A percentile compares a stretch with the other conserved stretches of the same genome.
These are phyloP conservation scores for Astyanax mexicanus DNA, from an alignment of 2,797 vertebrate genomes.

Conservation along the genomic window DNA sequence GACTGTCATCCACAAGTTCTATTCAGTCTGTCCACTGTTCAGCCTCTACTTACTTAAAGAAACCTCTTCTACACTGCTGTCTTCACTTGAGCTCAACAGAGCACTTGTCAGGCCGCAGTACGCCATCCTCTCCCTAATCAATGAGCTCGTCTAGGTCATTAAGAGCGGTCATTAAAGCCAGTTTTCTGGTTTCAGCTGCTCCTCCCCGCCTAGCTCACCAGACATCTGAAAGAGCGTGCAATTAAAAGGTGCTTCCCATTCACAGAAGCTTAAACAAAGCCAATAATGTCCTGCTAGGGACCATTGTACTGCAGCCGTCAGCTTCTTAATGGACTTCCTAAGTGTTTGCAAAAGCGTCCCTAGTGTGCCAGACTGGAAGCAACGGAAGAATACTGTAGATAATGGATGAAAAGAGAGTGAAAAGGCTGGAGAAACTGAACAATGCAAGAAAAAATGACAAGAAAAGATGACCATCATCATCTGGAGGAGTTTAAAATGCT, in stretches of 20 bases:
- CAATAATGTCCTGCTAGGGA: conserved; percentile 33
- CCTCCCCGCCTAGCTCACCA: not conserved
- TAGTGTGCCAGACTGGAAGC: not conserved
- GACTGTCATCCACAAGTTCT: not conserved
- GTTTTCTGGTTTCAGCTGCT: not conserved
- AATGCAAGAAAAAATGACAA: not conserved
- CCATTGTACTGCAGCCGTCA: conserved; percentile 16
- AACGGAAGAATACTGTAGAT: conserved; percentile 2
- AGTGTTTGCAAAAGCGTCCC: conserved; percentile 17
- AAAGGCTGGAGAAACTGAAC: not conserved
- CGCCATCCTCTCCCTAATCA: conserved; percentile 9
- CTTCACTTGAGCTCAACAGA: conserved; percentile 1
- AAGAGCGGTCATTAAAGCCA: conserved; percentile 36
- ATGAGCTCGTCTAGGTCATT: conserved; percentile 40
- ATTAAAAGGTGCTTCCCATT: conserved; percentile 39
- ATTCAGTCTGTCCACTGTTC: conserved; percentile 9
- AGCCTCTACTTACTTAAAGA: conserved; percentile 1
- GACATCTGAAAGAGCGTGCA: conserved; percentile 22
- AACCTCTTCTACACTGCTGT: conserved; percentile 17
- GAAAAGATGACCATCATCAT: not conserved
- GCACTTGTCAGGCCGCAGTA: conserved; percentile 4
- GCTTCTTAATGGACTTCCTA: conserved; percentile 29
- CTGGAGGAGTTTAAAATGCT: not conserved
- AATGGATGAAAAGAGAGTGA: conserved; percentile 5
- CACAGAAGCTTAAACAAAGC: conserved; percentile 36